phyloP scores from a whole-genome alignment of 2,113 vertebrate species.

The Struthidea cinerea region DNA sequence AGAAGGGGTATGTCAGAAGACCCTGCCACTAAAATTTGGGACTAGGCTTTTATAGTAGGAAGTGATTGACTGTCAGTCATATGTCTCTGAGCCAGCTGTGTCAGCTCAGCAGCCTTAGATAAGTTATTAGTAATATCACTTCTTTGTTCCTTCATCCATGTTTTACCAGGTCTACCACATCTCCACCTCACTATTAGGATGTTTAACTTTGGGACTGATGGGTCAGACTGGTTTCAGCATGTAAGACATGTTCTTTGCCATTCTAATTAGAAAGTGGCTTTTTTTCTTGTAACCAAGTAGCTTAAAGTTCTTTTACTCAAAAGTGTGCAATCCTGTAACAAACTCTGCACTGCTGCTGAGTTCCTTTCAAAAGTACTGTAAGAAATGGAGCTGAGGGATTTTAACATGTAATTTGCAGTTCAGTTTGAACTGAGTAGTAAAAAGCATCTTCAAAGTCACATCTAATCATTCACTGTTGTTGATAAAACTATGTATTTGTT shows the following conservation, averaged over 20 bases:
- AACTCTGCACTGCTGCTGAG: not conserved
- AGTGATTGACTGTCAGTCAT: not conserved
- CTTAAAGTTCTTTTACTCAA: not conserved
- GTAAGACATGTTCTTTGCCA: not conserved
- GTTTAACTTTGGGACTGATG: not conserved
- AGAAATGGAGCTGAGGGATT: not conserved
- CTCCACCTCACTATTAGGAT: not conserved
- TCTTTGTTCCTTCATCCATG: not conserved
- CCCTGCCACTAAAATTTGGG: not conserved
- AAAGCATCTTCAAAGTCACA: not conserved
- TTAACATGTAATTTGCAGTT: not conserved
- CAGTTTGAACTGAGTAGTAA: not conserved
- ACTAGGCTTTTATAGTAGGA: not conserved
- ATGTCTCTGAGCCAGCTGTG: not conserved
- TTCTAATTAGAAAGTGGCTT: not conserved
- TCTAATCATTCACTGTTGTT: not conserved
- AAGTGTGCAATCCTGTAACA: not conserved
- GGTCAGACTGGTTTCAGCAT: not conserved
- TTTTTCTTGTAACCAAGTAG: not conserved
- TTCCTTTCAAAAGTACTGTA: not conserved
- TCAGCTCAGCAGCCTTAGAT: not conserved
- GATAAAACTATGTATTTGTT: not conserved
- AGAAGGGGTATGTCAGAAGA: not conserved
- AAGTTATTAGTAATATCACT: not conserved
- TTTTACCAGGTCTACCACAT: not conserved